Percentiles rank a stretch among this genome's conserved stretches.
Conservation (phyloP, 2,797 vertebrate genomes). For the Pseudochirops corinnae region DNA sequence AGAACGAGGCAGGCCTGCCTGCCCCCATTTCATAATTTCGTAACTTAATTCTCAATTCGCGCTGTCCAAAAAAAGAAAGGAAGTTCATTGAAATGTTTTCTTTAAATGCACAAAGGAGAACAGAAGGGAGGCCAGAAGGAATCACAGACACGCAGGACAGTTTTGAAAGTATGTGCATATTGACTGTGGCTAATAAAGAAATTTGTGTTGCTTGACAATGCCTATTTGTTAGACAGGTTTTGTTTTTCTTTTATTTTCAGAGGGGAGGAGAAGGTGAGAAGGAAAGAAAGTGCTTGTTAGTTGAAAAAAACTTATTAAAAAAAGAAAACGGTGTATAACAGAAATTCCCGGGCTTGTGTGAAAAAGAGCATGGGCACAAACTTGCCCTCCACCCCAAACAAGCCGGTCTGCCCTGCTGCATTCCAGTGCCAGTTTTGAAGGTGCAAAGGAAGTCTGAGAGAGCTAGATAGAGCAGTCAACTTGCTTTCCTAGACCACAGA, state of each 20-base stretch:
- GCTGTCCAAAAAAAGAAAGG: neutral
- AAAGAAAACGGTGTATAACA: neutral
- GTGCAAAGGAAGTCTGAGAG: neutral
- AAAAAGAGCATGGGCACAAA: neutral
- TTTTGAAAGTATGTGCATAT: neutral
- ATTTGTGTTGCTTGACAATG: neutral
- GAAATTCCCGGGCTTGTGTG: neutral
- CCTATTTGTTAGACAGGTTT: neutral
- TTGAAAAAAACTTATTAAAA: neutral
- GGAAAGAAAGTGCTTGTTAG: neutral
- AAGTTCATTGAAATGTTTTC: neutral
- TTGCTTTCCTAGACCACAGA: neutral
- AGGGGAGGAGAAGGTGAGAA: neutral
- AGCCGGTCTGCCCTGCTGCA: neutral
- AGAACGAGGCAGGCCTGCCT: neutral
- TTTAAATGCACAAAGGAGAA: neutral
- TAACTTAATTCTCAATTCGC: neutral
- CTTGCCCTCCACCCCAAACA: neutral
- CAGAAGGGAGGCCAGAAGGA: neutral
- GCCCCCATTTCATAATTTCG: neutral
- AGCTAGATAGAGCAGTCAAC: neutral
- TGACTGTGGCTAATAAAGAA: neutral
- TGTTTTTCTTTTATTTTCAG: neutral
- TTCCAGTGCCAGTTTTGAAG: neutral
- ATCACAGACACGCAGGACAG: neutral